Evolutionary conservation across 2,797 vertebrate species (phyloP).

Genomic region (Hoplostethus mediterraneus): DNA sequence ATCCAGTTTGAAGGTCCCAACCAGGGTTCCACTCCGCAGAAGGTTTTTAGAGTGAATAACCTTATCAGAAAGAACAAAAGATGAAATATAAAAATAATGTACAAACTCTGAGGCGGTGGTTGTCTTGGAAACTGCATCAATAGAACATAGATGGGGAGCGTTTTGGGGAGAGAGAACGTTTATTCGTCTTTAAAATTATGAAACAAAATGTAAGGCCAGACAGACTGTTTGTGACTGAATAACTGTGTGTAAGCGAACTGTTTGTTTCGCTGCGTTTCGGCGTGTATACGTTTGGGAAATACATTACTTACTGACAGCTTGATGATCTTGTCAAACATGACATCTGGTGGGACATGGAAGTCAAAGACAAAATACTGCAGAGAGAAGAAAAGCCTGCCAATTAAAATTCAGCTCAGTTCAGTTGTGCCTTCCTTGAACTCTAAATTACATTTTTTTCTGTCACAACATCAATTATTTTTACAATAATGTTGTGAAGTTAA

Average conservation of each 20-base stretch:
- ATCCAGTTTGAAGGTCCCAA: constrained; percentile 97
- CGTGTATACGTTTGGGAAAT: background rate
- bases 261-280: background rate
- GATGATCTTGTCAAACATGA: constrained; percentile 99
- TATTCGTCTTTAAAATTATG: no score
- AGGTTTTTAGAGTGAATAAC: constrained; percentile 99
- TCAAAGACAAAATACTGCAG: constrained; percentile 97
- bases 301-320: constrained; percentile 92
- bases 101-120: background rate
- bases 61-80: constrained; percentile 71
- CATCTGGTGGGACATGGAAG: constrained; percentile 94
- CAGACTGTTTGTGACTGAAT: background rate
- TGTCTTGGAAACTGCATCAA: background rate
- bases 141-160: background rate
- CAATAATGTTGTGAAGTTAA: background rate
- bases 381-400: constrained; percentile 20
- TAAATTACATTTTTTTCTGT: background rate
- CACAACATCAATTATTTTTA: background rate
- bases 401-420: constrained; percentile 13
- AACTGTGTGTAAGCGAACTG: background rate
- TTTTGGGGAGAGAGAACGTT: background rate
- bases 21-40: constrained; percentile 93
- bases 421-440: background rate
- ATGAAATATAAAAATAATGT: constrained; percentile 9
- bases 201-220: background rate